phyloP scores from a whole-genome alignment of 2,113 vertebrate species.

The Mormyrus iriodes region DNA sequence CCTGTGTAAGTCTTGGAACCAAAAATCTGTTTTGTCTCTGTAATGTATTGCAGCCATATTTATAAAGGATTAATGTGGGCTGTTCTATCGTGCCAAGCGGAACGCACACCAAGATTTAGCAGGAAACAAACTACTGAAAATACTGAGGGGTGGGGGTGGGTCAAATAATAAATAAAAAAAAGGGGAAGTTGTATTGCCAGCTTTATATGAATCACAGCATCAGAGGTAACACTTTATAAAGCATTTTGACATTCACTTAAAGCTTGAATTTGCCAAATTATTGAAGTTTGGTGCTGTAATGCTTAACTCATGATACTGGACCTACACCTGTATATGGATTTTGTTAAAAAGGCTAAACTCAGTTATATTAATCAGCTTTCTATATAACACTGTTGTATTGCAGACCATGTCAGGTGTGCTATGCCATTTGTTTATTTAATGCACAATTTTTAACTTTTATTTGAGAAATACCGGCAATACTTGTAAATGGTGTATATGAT shows the following conservation, averaged over 20 bases:
- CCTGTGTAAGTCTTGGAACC: constrained; percentile 72
- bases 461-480: constrained; percentile 58
- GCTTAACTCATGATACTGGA: constrained; percentile 71
- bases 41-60: constrained; percentile 70
- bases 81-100: constrained; percentile 70
- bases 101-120: constrained; percentile 72
- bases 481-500: constrained; percentile 57
- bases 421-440: constrained; percentile 64
- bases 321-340: constrained; percentile 72
- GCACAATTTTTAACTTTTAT: constrained; percentile 40
- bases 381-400: constrained; percentile 73
- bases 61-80: constrained; percentile 72
- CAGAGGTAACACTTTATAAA: constrained; percentile 74
- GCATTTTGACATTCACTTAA: constrained; percentile 75
- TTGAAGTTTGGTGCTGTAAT: constrained; percentile 73
- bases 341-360: constrained; percentile 68
- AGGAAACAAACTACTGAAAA: constrained; percentile 58
- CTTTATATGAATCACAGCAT: constrained; percentile 73
- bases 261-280: constrained; percentile 81
- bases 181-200: constrained; percentile 66
- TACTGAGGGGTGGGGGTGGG: constrained; percentile 26
- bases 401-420: constrained; percentile 72
- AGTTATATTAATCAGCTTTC: constrained; percentile 70
- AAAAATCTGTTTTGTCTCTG: constrained; percentile 74
- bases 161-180: constrained; percentile 28